Base-by-base conservation (phyloP, 1,140 invertebrate genomes). In the Ladona fulva region DNA sequence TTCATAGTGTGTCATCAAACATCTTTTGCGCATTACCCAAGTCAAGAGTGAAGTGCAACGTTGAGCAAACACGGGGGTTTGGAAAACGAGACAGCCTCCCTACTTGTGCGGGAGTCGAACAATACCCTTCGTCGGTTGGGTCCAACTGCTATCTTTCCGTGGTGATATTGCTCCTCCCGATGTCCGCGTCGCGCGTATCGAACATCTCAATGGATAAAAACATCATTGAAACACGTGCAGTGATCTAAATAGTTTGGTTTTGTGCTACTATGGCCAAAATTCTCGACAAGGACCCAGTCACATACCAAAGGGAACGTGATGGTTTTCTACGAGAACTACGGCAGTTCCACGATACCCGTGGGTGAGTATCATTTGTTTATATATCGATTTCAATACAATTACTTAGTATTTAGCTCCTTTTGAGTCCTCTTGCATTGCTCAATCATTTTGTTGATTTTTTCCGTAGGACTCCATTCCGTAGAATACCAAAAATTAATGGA, bases 271-370 rank as follows among this genome's bases (percentile, higher is more conserved):
- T 92, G 90, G 90, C 91, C 84, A 87, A 89, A 85, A 86, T 90
- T 85, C 87, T 90, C 82, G 90, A 90, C 86, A 92, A 92, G 89
- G 91, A 92, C 85, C 88, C 90, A 81, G 88, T 88, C 84, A 89
- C 87, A 80, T 92, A 92, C 85, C 87, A 89, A 82, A 87, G 89
- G 85, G 92, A 93, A 85, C 89, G 91, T 81, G 89, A 90, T 79
- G 86, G 87, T 80, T 96, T 96, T 87, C 85, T 95, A 80, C 89
- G 91, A 81, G 94, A 95, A 82, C 86, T 95, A 80, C 89, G 90
- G 80, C 92, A 93, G 82, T 95, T 95, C 83, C 94, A 95, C 84
- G 91, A 93, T 78, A 90, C 90, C 79, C 90, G 93, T 87, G 93
- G 94, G 94, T 96, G 86, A 90, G 89, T 88, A 81, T 77, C 77